Base-by-base conservation (phyloP, 2,113 vertebrate species). In the Melanocharis versteri region DNA sequence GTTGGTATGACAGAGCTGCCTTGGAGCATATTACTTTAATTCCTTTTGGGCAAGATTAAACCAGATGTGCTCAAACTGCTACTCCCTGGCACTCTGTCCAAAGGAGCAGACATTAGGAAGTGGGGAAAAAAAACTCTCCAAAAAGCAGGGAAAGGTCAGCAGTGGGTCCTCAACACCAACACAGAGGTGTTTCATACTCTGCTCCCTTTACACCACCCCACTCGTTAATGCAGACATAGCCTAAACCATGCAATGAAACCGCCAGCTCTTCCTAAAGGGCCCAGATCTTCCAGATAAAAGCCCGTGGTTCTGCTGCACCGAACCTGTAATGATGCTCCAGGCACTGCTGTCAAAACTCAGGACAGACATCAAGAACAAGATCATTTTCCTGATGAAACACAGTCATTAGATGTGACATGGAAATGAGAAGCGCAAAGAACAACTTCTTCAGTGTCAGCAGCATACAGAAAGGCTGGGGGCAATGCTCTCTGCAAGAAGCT, bases 111-210 rank as follows among this genome's bases (percentile, higher is more conserved):
- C 24, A n/a, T 7, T 12, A 56, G 23, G 21, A 65, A 44, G 37
- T 1, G 1, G 19, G 19, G 33, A 89, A 65, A 81, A 10, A 69
- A 23, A 80, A 53, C 31, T 54, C 62, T 53, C 20, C 53, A 64
- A 77, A 85, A 77, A 0, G 1, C 16, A 28, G 1, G 7, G 58
- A 12, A 56, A 80, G 13, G 40, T 2, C 2, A 83, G 61, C 23
- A 50, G 3, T 6, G 24, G 23, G 31, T 48, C 53, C 53, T 76
- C 48, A 61, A 18, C 51, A n/a, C 13, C 39, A 89, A 31, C 20
- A 37, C 0, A 0, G 0, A 30, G 7, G 15, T 7, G 5, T 17
- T 77, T 27, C 17, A 18, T 12, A 23, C n/a, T 64, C 60, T 54
- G 35, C 13, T 69, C 16, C 54, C 51, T 57, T 78, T 28, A 37